These are phyloP conservation scores for Microctenopoma steveboyesi DNA, from an alignment of 2,797 vertebrate genomes.

Conservation along the genomic window DNA sequence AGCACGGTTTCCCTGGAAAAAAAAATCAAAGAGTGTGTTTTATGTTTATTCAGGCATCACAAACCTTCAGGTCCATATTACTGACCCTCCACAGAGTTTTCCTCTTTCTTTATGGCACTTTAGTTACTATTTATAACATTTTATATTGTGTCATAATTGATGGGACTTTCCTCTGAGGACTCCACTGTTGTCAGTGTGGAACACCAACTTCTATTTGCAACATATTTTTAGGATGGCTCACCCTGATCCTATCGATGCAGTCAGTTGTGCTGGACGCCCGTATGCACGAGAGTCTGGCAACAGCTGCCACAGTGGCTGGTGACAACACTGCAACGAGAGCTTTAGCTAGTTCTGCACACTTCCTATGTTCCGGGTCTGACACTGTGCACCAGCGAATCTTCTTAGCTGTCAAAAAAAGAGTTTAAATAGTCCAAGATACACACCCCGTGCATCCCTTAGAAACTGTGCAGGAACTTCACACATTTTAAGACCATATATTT, in stretches of 20 bases:
- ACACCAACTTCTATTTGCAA: no score
- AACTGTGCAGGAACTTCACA: background rate
- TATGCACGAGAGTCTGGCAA: slow-evolving; percentile 88
- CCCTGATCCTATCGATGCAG: slow-evolving; percentile 90
- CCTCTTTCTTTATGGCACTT: background rate
- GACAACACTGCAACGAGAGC: slow-evolving; percentile 81
- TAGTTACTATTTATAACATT: background rate
- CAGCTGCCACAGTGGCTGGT: slow-evolving; percentile 70
- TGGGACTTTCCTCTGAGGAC: background rate
- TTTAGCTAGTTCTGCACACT: slow-evolving; percentile 90
- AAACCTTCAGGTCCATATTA: background rate
- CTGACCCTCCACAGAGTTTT: background rate
- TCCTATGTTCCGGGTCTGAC: slow-evolving; percentile 89
- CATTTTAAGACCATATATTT: background rate
- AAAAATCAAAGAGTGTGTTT: background rate
- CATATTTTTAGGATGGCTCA: slow-evolving; percentile 63
- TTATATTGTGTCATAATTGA: background rate
- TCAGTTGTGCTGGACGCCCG: slow-evolving; percentile 85
- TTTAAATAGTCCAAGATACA: background rate
- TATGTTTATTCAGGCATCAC: background rate
- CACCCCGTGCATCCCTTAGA: background rate
- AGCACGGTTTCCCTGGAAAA: slow-evolving; percentile 87
- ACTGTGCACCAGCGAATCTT: slow-evolving; percentile 93
- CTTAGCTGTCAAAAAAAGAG: slow-evolving; percentile 81
- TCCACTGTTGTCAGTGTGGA: no score